Base-by-base conservation (phyloP, 2,797 vertebrate species). In the Cyprinella venusta region DNA sequence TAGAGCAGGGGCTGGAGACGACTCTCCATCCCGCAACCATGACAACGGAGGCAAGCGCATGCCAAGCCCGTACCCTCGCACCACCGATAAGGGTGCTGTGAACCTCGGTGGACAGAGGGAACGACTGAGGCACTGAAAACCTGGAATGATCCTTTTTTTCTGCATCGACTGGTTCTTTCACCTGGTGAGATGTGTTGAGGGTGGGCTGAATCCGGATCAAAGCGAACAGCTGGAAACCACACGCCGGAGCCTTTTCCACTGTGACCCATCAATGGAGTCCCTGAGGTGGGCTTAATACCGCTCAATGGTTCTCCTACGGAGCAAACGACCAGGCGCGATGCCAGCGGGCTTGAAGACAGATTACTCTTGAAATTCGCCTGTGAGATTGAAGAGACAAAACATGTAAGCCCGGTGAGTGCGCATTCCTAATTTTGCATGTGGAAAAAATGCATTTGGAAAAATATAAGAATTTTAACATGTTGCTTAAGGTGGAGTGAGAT, bases 21-120 rank as follows among this genome's bases (percentile, higher is more conserved):
- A 65, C 81, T 84, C 85, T 86, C 74, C 59, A 81, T 87, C 84
- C 68, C 80, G 88, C 87, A 88, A 88, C 89, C 88, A 89, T 90
- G 89, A 89, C 89, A 90, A 90, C 89, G 21, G 69, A 81, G 48
- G 80, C 75, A 86, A 87, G 70, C 81, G 19, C 75, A 79, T 68
- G 38, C 61, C 75, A 72, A 88, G 40, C 70, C 48, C 54, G 24
- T 48, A 56, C 65, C 82, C 78, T 81, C n/a, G 33, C 56, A 36
- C 64, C 52, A 63, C 76, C 36, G 56, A 56, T 77, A 80, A 87
- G 38, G 70, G 61, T 63, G 79, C 72, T 74, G 68, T 84, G 76
- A 89, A 71, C 65, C 54, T 76, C 65, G 5, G 21, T 33, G 5
- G 59, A 72, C 26, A 18, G n/a, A n/a, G n/a, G 52, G 33, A 64